These are phyloP conservation scores for Balearica regulorum DNA, from an alignment of 2,797 vertebrate genomes.

Conservation along the genomic window DNA sequence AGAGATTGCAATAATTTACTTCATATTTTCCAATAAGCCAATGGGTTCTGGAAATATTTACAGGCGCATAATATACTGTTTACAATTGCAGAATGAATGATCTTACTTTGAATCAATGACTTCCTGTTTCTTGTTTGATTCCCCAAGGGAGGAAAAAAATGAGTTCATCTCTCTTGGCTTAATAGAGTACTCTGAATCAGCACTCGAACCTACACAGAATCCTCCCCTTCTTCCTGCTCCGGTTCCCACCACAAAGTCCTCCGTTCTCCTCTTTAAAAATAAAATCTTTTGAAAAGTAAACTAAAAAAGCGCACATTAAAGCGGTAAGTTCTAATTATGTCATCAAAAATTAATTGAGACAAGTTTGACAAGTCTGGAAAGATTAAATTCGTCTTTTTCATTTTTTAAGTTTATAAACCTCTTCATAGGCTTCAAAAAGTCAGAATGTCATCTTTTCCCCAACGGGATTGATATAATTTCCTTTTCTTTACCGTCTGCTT, in stretches of 20 bases:
- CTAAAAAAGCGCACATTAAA: neutral
- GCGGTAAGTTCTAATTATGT: conserved; percentile 42
- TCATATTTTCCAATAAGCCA: conserved; percentile 53
- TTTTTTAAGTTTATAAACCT: conserved; percentile 44
- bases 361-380: conserved; percentile 58
- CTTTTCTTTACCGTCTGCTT: neutral
- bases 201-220: conserved; percentile 52
- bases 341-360: conserved; percentile 59
- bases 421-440: conserved; percentile 43
- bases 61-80: conserved; percentile 69
- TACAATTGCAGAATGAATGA: conserved; percentile 71
- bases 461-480: conserved; percentile 26
- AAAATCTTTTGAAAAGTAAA: conserved; percentile 42
- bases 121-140: conserved; percentile 73
- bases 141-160: conserved; percentile 62
- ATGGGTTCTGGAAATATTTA: conserved; percentile 72
- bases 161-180: conserved; percentile 71
- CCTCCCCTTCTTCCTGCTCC: conserved; percentile 55
- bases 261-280: neutral
- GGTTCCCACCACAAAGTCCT: conserved; percentile 37
- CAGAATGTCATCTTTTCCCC: conserved; percentile 48
- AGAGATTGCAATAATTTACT: conserved; percentile 36
- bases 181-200: conserved; percentile 62
- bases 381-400: conserved; percentile 14
- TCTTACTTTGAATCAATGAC: conserved; percentile 74